Evolutionary conservation across 1,140 invertebrate genomes (phyloP).

Genomic region (Anoplophora glabripennis): DNA sequence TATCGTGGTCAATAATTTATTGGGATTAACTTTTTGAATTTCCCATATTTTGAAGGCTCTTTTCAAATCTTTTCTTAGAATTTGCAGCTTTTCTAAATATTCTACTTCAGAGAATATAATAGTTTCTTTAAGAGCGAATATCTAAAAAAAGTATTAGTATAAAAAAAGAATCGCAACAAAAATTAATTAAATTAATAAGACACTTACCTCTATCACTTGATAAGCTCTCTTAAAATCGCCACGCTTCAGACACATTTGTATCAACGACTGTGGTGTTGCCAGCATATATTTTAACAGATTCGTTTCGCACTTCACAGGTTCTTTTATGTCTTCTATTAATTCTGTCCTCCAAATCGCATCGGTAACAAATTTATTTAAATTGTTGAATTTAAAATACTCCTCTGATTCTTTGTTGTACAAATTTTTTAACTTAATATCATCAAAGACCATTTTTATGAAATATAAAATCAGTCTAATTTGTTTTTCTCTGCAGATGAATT

Average conservation of each 20-base stretch:
- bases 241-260: constrained; percentile 42
- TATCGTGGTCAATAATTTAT: constrained; percentile 31
- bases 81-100: constrained; percentile 49
- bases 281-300: constrained; percentile 44
- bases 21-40: constrained; percentile 42
- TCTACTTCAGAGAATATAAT: constrained; percentile 47
- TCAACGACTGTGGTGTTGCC: constrained; percentile 40
- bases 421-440: constrained; percentile 35
- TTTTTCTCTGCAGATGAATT: constrained; percentile 36
- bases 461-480: constrained; percentile 37
- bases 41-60: constrained; percentile 43
- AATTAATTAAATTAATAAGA: constrained; percentile 5
- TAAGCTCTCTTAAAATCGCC: constrained; percentile 39
- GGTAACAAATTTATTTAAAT: constrained; percentile 35
- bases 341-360: constrained; percentile 44
- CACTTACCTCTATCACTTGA: constrained; percentile 46
- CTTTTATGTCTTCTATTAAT: constrained; percentile 32
- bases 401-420: constrained; percentile 26
- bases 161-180: background rate
- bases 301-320: constrained; percentile 22
- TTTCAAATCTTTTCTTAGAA: constrained; percentile 39
- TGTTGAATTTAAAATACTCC: constrained; percentile 28
- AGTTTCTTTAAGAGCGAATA: constrained; percentile 49
- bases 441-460: constrained; percentile 35
- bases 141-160: constrained; percentile 43